Evolutionary conservation across 2,113 vertebrate species (phyloP).

Genomic region (Drymodes brunneopygia): DNA sequence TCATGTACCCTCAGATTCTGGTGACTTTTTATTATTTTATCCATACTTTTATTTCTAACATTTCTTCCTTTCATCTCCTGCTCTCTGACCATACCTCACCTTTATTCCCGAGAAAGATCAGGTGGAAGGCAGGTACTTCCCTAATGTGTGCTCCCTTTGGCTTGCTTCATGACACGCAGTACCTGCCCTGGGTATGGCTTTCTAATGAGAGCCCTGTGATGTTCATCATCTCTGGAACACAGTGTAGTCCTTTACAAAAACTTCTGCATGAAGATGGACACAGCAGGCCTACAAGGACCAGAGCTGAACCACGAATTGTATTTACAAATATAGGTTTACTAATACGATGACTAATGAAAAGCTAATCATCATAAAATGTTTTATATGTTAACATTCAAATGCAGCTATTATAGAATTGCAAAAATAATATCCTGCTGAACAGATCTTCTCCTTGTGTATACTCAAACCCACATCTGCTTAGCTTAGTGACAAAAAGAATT

Average conservation of each 20-base stretch:
- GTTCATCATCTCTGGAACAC: background rate
- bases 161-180: background rate
- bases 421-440: background rate
- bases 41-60: background rate
- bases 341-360: background rate
- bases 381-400: background rate
- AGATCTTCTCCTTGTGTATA: background rate
- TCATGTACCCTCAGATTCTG: background rate
- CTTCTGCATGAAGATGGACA: background rate
- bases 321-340: background rate
- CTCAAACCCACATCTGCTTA: slow-evolving; percentile 10
- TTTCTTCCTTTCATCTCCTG: background rate
- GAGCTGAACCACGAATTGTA: background rate
- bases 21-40: background rate
- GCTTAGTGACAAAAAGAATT: slow-evolving; percentile 5
- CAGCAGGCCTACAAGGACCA: background rate
- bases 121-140: background rate
- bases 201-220: background rate
- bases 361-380: background rate
- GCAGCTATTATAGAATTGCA: background rate
- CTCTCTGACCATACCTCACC: background rate
- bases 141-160: background rate
- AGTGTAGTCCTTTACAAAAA: background rate
- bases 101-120: background rate
- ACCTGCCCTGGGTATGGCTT: background rate